phyloP scores from a whole-genome alignment of 2,888 invertebrate species.

The Horisme vitalbata region DNA sequence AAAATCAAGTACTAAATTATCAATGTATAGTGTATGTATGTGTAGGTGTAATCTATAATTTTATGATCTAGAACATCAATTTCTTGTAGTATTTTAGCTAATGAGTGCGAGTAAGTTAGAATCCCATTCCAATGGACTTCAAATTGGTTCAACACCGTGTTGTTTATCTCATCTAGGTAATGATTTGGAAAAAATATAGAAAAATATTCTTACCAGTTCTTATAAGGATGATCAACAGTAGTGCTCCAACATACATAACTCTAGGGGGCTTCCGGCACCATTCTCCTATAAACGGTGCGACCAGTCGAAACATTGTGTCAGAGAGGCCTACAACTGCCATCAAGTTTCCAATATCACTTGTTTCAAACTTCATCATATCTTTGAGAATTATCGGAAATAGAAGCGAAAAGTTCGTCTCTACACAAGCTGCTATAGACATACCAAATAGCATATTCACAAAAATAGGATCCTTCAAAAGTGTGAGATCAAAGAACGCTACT shows the following conservation, averaged over 20 bases:
- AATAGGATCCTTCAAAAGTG: conserved; percentile 85
- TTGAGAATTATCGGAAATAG: conserved; percentile 86
- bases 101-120: too few relatives aligned
- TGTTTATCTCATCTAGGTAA: too few relatives aligned
- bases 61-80: too few relatives aligned
- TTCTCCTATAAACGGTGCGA: conserved; percentile 86
- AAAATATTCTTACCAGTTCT: conserved; percentile 87
- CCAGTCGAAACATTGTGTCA: conserved; percentile 83
- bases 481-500: conserved; percentile 84
- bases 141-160: too few relatives aligned
- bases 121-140: too few relatives aligned
- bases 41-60: too few relatives aligned
- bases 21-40: too few relatives aligned
- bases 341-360: conserved; percentile 82
- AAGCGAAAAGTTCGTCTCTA: conserved; percentile 87
- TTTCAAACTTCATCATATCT: conserved; percentile 84
- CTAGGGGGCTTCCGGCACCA: conserved; percentile 84
- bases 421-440: conserved; percentile 86
- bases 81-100: too few relatives aligned
- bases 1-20: too few relatives aligned
- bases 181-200: not conserved
- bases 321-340: conserved; percentile 84
- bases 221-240: conserved; percentile 82
- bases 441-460: conserved; percentile 87
- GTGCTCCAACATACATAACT: conserved; percentile 85